These are phyloP conservation scores for Creontiades dilutus DNA, from an alignment of 2,888 invertebrate genomes.

Conservation along the genomic window DNA sequence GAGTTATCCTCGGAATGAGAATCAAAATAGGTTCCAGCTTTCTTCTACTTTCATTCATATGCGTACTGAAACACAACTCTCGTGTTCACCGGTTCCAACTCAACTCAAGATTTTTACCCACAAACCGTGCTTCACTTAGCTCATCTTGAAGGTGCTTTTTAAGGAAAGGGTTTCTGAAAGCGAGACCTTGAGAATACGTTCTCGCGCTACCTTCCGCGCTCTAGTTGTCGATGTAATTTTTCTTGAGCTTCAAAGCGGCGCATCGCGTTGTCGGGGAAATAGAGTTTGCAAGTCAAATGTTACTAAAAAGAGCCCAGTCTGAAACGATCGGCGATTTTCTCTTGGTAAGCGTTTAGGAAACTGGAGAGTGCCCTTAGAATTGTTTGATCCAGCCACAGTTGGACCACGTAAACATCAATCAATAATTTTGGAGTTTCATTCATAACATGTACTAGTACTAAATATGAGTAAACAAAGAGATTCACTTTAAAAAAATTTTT, in stretches of 20 bases:
- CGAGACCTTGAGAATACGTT: neutral
- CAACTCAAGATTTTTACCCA: neutral
- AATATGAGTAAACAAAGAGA: no score
- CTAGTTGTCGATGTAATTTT: conserved; percentile 6
- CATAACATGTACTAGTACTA: no score
- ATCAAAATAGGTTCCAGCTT: neutral
- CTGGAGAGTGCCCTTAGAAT: no score
- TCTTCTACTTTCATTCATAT: neutral
- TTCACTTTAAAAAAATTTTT: no score
- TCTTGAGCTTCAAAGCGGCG: neutral
- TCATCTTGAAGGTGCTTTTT: neutral
- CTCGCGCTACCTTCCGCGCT: neutral
- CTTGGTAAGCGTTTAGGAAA: no score
- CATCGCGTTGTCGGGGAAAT: neutral
- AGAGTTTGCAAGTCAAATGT: neutral
- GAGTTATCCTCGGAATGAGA: neutral
- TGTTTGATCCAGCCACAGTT: no score
- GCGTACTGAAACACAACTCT: neutral
- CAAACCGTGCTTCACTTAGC: neutral
- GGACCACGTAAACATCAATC: no score
- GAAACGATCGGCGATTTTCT: no score
- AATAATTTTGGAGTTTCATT: no score
- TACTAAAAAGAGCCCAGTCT: neutral
- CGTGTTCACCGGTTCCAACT: neutral
- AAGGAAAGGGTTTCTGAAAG: neutral